Evolutionary conservation across 2,888 invertebrate species (phyloP).

Genomic region (Labia minor): DNA sequence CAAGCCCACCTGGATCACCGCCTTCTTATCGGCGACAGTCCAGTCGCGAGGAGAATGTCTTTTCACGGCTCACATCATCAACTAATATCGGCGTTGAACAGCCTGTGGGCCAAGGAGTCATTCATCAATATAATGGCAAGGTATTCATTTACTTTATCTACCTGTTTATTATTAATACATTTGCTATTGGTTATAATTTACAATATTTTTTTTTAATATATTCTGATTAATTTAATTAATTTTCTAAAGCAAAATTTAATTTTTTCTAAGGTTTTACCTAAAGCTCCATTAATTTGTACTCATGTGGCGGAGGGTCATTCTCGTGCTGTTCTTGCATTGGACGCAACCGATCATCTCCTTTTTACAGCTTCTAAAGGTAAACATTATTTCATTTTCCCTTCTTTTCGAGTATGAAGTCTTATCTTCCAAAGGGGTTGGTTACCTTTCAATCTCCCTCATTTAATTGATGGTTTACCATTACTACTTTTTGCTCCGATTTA

Average conservation of each 20-base stretch:
- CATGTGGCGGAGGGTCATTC: constrained; percentile 77
- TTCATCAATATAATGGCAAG: constrained; percentile 48
- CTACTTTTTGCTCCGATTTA: too few species aligned
- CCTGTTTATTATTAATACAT: too few species aligned
- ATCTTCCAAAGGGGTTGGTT: too few species aligned
- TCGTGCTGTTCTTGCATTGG: constrained; percentile 69
- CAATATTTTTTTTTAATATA: too few species aligned
- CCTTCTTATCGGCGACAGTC: constrained; percentile 41
- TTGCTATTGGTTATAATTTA: too few species aligned
- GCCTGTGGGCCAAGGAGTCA: constrained; percentile 38
- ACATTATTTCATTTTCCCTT: constrained; percentile 22
- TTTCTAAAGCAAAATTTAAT: too few species aligned
- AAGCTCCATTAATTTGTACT: constrained; percentile 59
- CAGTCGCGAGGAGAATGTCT: constrained; percentile 59
- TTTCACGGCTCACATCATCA: constrained; percentile 57
- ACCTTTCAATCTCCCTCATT: too few species aligned
- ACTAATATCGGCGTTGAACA: constrained; percentile 35
- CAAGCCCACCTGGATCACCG: constrained; percentile 49
- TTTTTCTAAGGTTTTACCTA: constrained; percentile 36
- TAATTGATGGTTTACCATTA: too few species aligned
- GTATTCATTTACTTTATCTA: constrained; percentile 37
- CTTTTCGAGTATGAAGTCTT: too few species aligned
- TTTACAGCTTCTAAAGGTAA: constrained; percentile 79
- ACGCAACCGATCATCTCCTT: constrained; percentile 59
- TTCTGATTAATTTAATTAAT: too few species aligned